Evolutionary conservation across 2,888 invertebrate species (phyloP).

Genomic region (Phania funesta): DNA sequence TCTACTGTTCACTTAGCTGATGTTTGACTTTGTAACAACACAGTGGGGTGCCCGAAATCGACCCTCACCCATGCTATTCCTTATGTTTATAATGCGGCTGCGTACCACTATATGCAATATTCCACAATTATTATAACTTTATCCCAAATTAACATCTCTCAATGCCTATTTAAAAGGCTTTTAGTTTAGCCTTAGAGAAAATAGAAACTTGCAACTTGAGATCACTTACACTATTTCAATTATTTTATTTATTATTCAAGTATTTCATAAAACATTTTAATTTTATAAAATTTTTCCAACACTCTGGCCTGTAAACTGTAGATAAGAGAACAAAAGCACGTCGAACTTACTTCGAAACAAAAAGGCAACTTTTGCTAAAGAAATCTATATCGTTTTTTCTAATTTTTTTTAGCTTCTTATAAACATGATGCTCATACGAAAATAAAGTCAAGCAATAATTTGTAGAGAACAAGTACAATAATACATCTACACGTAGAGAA

Average conservation of each 20-base stretch:
- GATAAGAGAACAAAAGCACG: conserved; percentile 66
- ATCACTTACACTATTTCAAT: too few relatives aligned
- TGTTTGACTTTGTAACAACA: too few relatives aligned
- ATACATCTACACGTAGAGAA: conserved; percentile 6
- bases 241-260: background rate
- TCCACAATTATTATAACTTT: too few relatives aligned
- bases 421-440: conserved; percentile 56
- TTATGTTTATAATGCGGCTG: too few relatives aligned
- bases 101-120: too few relatives aligned
- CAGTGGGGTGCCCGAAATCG: too few relatives aligned
- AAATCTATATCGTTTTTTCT: background rate
- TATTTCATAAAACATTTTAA: background rate
- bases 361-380: conserved; percentile 33
- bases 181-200: too few relatives aligned
- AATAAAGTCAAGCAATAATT: conserved; percentile 60
- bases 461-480: conserved; percentile 22
- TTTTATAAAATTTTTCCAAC: background rate
- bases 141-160: too few relatives aligned
- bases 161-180: too few relatives aligned
- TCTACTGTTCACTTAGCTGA: too few relatives aligned
- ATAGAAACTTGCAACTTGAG: too few relatives aligned
- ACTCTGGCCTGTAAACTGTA: conserved; percentile 61
- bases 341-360: conserved; percentile 28
- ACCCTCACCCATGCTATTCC: too few relatives aligned
- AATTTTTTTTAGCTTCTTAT: conserved; percentile 12